phyloP scores from a whole-genome alignment of 2,888 invertebrate species.

The Sinopyrophorus schimmeli region DNA sequence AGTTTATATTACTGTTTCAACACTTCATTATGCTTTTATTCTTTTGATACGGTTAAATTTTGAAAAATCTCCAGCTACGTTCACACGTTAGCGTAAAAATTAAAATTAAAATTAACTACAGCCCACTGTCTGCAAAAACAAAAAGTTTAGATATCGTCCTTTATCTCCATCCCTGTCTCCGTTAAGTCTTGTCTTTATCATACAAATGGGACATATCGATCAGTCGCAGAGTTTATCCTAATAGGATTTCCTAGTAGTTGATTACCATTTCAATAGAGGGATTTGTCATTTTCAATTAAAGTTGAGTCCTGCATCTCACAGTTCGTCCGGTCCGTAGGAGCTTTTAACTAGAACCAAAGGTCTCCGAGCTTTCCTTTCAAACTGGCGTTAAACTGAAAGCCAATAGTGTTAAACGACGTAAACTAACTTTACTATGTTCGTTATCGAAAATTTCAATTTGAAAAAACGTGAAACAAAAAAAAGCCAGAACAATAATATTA shows the following conservation, averaged over 20 bases:
- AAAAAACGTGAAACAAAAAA: conserved; percentile 11
- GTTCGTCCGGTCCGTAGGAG: conserved; percentile 32
- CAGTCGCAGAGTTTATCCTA: conserved; percentile 57
- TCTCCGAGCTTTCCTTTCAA: conserved; percentile 28
- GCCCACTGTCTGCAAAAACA: conserved; percentile 5
- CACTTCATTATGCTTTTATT: conserved; percentile 51
- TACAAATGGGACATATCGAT: conserved; percentile 49
- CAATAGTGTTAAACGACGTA: conserved; percentile 12
- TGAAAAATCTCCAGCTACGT: no score
- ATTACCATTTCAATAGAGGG: conserved; percentile 60
- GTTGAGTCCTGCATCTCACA: conserved; percentile 57
- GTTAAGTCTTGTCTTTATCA: conserved; percentile 44
- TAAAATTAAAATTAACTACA: neutral
- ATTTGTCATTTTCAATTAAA: conserved; percentile 60
- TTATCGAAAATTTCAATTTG: neutral
- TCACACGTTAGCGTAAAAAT: no score
- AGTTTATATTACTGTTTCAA: conserved; percentile 52
- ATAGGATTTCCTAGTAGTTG: conserved; percentile 60
- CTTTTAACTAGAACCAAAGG: conserved; percentile 36
- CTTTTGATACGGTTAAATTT: conserved; percentile 44
- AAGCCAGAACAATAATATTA: conserved; percentile 23
- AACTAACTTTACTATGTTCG: neutral
- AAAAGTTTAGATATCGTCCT: conserved; percentile 1
- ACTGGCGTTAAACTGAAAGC: conserved; percentile 26
- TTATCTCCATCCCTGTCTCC: conserved; percentile 40